phyloP scores from a whole-genome alignment of 2,797 vertebrate genomes.

The Erpetoichthys calabaricus region DNA sequence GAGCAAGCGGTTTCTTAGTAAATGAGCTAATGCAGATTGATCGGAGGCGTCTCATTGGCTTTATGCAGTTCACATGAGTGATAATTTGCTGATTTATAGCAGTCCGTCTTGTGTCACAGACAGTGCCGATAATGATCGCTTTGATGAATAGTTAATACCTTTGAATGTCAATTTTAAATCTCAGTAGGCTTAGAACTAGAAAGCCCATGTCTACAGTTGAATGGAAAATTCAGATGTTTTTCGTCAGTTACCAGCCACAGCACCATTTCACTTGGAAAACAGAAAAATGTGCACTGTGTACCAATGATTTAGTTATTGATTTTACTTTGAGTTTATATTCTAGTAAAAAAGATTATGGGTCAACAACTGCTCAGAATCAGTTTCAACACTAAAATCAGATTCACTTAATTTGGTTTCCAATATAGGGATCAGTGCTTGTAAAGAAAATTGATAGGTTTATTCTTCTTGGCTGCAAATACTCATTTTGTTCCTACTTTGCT shows the following conservation, averaged over 20 bases:
- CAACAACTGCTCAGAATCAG: not conserved
- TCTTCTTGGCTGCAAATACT: not conserved
- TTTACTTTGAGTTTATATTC: not conserved
- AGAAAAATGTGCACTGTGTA: not conserved
- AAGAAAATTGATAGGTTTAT: not conserved
- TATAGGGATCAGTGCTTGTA: not conserved
- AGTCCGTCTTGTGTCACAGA: too few relatives aligned
- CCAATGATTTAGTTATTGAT: not conserved
- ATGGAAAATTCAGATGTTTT: not conserved
- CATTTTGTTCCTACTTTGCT: not conserved
- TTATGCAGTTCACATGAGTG: too few relatives aligned
- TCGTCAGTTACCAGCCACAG: slow-evolving; percentile 10
- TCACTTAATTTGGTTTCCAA: not conserved
- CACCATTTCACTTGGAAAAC: slow-evolving; percentile 14
- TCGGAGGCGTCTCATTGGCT: too few relatives aligned
- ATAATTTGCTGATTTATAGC: too few relatives aligned
- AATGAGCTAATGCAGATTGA: too few relatives aligned
- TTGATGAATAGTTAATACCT: too few relatives aligned
- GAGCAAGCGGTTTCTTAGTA: too few relatives aligned
- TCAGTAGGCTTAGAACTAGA: too few relatives aligned
- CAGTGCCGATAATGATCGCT: too few relatives aligned
- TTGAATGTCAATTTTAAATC: too few relatives aligned
- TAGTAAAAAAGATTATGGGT: not conserved
- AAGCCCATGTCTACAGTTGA: too few relatives aligned
- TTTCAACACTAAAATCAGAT: not conserved